These are phyloP conservation scores for Hyles euphorbiae DNA, from an alignment of 1,140 invertebrate species.

Conservation along the genomic window DNA sequence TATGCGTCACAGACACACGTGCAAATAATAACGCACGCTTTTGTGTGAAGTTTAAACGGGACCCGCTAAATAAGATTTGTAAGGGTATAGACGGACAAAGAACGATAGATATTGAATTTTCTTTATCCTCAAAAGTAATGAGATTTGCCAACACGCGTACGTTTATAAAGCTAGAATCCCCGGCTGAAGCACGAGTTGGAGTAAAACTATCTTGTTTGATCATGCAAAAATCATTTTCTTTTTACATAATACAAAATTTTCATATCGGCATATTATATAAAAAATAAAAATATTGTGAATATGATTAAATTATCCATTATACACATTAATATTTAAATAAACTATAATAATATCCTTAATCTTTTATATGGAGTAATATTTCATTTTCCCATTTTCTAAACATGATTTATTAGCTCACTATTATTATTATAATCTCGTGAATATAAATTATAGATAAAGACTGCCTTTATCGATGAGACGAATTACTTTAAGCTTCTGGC, in stretches of 20 bases:
- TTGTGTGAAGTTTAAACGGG: conserved; percentile 19
- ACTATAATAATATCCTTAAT: too few relatives aligned
- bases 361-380: too few relatives aligned
- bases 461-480: neutral
- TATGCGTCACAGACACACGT: too few relatives aligned
- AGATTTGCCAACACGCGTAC: conserved; percentile 42
- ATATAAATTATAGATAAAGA: too few relatives aligned
- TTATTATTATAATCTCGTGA: too few relatives aligned
- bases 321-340: too few relatives aligned
- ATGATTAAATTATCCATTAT: too few relatives aligned
- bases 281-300: too few relatives aligned
- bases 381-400: too few relatives aligned
- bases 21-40: conserved; percentile 1
- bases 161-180: conserved; percentile 34
- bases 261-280: too few relatives aligned
- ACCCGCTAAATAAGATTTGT: conserved; percentile 29
- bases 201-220: conserved; percentile 40
- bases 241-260: too few relatives aligned
- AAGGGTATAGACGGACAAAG: conserved; percentile 29
- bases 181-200: conserved; percentile 26
- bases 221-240: conserved; percentile 16
- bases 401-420: too few relatives aligned
- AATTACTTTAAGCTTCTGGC: conserved; percentile 2
- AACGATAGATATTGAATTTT: conserved; percentile 42
- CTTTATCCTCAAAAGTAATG: conserved; percentile 45